These are phyloP conservation scores for Liposcelis brunnea DNA, from an alignment of 2,888 invertebrate genomes.

Conservation along the genomic window DNA sequence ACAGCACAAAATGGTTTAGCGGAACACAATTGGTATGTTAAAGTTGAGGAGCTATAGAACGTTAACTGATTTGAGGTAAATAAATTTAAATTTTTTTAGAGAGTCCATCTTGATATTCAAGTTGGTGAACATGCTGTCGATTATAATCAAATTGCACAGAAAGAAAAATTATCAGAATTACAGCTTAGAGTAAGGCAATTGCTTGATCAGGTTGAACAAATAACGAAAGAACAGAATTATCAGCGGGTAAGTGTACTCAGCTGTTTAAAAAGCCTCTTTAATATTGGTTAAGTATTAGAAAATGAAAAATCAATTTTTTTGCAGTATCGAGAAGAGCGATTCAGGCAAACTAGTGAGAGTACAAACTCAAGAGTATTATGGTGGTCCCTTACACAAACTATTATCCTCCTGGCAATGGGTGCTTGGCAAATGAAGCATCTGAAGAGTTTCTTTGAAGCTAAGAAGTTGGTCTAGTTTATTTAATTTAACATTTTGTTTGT, in stretches of 20 bases:
- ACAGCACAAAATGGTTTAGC: slow-evolving; percentile 95
- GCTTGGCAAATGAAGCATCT: slow-evolving; percentile 99
- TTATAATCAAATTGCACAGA: slow-evolving; percentile 92
- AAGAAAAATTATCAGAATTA: slow-evolving; percentile 89
- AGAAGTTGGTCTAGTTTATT: slow-evolving; percentile 71
- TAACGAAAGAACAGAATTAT: slow-evolving; percentile 98
- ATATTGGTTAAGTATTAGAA: background rate
- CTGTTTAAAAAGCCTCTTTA: background rate
- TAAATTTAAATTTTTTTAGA: slow-evolving; percentile 29
- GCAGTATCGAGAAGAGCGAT: slow-evolving; percentile 91
- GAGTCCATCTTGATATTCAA: slow-evolving; percentile 93
- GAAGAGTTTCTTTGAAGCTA: slow-evolving; percentile 98
- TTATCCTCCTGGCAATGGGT: slow-evolving; percentile 80
- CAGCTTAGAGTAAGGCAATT: slow-evolving; percentile 89
- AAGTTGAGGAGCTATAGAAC: background rate
- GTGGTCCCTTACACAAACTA: slow-evolving; percentile 91
- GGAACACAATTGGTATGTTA: slow-evolving; percentile 70
- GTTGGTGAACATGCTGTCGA: slow-evolving; percentile 98
- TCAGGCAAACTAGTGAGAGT: slow-evolving; percentile 93
- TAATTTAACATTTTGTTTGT: background rate
- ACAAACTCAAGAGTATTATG: slow-evolving; percentile 88
- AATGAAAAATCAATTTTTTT: background rate
- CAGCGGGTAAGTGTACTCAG: slow-evolving; percentile 66
- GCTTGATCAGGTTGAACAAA: slow-evolving; percentile 95
- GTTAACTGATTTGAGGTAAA: background rate